These are phyloP conservation scores for Parazoanthus atlanticus DNA, from an alignment of 92 coral and sea anemone genomes.

Conservation along the genomic window DNA sequence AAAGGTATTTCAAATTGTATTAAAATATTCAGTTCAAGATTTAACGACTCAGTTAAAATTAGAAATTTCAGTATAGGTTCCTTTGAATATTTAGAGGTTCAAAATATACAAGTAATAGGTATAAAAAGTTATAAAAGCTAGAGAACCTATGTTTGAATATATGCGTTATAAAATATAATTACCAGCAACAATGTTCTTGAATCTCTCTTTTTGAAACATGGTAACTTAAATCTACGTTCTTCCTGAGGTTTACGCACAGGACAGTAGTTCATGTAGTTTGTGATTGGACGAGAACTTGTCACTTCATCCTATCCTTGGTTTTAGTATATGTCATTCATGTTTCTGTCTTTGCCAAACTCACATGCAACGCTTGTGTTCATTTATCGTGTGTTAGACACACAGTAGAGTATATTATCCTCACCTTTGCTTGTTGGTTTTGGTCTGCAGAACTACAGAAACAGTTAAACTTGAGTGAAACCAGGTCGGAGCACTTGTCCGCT, in stretches of 20 bases:
- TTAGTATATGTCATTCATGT: background rate
- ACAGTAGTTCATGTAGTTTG: background rate
- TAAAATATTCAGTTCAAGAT: too few species aligned
- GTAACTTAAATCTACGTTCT: too few species aligned
- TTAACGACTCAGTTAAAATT: too few species aligned
- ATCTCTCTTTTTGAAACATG: too few species aligned
- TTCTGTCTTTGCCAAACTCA: background rate
- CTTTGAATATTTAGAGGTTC: too few species aligned
- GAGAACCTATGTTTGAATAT: background rate
- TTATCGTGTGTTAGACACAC: background rate
- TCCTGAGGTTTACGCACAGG: background rate
- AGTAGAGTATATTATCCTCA: background rate
- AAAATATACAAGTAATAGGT: too few species aligned
- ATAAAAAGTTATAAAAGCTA: too few species aligned
- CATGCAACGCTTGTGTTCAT: background rate
- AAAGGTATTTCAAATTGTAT: too few species aligned
- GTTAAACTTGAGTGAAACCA: conserved; percentile 76
- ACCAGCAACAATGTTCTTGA: too few species aligned
- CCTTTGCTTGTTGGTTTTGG: conserved; percentile 2
- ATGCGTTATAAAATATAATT: too few species aligned
- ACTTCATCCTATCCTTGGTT: background rate
- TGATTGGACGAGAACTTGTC: background rate
- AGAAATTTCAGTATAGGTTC: too few species aligned
- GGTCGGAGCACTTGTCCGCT: conserved; percentile 65
- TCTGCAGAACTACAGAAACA: conserved; percentile 83